Percentiles rank a stretch among this genome's conserved stretches.
These are phyloP conservation scores for Garra rufa DNA, from an alignment of 2,113 vertebrate genomes.

Conservation along the genomic window DNA sequence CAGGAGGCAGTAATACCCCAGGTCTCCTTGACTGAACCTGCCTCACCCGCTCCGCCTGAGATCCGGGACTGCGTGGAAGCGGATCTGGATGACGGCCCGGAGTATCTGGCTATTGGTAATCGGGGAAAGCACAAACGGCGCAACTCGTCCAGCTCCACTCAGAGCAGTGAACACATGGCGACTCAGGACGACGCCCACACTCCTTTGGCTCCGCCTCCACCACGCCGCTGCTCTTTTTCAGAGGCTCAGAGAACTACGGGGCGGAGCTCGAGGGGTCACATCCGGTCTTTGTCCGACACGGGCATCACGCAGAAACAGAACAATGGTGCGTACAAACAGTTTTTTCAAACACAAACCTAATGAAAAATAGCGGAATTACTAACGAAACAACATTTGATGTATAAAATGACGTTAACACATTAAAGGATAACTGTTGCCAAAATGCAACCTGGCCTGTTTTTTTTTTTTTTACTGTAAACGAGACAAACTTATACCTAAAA, in stretches of 20 bases:
- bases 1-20: slow-evolving; percentile 41
- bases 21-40: slow-evolving; percentile 58
- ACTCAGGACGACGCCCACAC: neutral
- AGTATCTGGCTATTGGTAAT: slow-evolving; percentile 96
- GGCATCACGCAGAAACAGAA: slow-evolving; percentile 82
- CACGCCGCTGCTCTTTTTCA: slow-evolving; percentile 89
- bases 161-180: slow-evolving; percentile 58
- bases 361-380: neutral
- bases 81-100: slow-evolving; percentile 89
- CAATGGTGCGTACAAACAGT: slow-evolving; percentile 74
- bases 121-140: slow-evolving; percentile 77
- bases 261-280: slow-evolving; percentile 80
- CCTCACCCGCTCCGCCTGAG: slow-evolving; percentile 53
- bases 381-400: neutral
- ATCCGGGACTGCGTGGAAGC: slow-evolving; percentile 75
- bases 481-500: too few relatives aligned
- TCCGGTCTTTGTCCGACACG: slow-evolving; percentile 91
- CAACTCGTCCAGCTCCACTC: slow-evolving; percentile 73
- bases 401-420: neutral
- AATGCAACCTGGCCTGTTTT: too few relatives aligned
- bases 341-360: neutral
- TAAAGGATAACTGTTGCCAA: too few relatives aligned
- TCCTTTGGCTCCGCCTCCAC: slow-evolving; percentile 55
- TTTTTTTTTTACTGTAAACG: too few relatives aligned
- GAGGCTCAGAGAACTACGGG: slow-evolving; percentile 80